Evolutionary conservation across 2,113 vertebrate genomes (phyloP).

Genomic region (Muntiacus reevesi): DNA sequence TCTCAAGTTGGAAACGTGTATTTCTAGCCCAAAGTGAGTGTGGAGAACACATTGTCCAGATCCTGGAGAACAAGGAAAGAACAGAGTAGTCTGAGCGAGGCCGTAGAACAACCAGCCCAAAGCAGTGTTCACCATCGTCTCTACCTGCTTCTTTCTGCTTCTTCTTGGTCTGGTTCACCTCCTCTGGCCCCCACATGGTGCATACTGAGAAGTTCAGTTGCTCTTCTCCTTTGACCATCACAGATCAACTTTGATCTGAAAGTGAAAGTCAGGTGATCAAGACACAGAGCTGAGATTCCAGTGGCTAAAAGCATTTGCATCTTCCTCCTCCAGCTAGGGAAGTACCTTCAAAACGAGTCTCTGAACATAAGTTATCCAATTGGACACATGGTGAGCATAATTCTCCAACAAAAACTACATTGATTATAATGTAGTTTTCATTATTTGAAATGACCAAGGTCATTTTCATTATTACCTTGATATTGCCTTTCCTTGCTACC

Average conservation of each 20-base stretch:
- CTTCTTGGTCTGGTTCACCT: neutral
- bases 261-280: neutral
- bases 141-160: neutral
- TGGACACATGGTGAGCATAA: neutral
- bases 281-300: neutral
- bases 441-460: neutral
- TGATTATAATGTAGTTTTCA: neutral
- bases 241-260: neutral
- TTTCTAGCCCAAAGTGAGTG: neutral
- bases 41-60: neutral
- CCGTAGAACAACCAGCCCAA: neutral
- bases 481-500: neutral
- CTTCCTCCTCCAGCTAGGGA: neutral
- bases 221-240: neutral
- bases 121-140: neutral
- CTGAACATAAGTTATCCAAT: neutral
- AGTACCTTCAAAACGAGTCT: neutral
- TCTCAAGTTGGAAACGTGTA: neutral
- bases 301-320: neutral
- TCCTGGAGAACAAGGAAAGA: neutral
- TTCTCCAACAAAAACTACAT: neutral
- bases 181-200: neutral
- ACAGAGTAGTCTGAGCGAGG: neutral
- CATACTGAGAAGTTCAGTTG: neutral
- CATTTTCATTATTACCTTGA: neutral